These are phyloP conservation scores for Haliclona indistincta DNA, from an alignment of 37 sponge, comb jelly and placozoan genomes.

Conservation along the genomic window DNA sequence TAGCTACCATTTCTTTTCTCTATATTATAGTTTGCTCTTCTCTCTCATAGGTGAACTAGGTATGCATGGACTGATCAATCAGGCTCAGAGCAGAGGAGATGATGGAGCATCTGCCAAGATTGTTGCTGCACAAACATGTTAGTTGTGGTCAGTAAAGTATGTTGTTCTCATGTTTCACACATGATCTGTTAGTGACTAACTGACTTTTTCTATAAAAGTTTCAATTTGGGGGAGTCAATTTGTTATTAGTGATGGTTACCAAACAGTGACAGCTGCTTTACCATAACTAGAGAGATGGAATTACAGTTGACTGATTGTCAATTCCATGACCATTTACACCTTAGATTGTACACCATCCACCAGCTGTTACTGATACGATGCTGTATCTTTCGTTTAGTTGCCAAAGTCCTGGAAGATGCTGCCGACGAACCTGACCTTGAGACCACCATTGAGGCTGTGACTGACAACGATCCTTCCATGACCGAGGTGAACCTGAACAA, in stretches of 20 bases:
- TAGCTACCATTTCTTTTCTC: background rate
- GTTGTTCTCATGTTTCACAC: background rate
- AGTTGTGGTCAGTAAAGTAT: no score
- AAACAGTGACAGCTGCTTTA: background rate
- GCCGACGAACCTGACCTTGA: constrained; percentile 35
- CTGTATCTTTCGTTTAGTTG: background rate
- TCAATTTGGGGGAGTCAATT: background rate
- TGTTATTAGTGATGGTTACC: no score
- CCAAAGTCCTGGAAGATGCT: constrained; percentile 14
- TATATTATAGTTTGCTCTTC: background rate
- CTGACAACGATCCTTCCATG: constrained; percentile 39
- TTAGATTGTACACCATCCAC: no score
- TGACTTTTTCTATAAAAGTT: background rate
- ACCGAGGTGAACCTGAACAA: constrained; percentile 68
- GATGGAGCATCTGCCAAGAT: constrained; percentile 1
- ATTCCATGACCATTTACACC: no score
- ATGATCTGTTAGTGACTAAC: background rate
- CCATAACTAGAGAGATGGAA: background rate
- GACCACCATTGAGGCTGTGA: constrained; percentile 31
- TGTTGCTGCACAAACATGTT: no score
- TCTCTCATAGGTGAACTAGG: constrained; percentile 53
- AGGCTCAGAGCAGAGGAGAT: constrained; percentile 62
- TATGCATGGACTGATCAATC: constrained; percentile 44
- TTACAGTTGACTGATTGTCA: background rate
- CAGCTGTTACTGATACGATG: no score